Evolutionary conservation across 2,888 invertebrate genomes (phyloP).

Genomic region (Galerucella pusilla): DNA sequence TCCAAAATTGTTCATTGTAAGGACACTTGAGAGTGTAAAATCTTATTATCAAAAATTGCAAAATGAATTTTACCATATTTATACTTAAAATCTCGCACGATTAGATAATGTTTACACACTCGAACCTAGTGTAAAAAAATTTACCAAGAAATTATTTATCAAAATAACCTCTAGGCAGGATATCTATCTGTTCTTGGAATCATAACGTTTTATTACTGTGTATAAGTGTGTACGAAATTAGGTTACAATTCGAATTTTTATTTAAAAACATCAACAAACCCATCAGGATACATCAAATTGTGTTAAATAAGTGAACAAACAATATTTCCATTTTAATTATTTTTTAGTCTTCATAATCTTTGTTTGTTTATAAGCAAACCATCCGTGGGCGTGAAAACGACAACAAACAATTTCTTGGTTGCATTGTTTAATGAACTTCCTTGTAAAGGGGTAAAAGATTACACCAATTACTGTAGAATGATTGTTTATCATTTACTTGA

Average conservation of each 20-base stretch:
- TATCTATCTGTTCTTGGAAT: background rate
- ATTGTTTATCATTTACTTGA: background rate
- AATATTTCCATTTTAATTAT: no score
- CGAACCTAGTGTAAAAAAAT: background rate
- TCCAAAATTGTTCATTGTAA: no score
- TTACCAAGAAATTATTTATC: conserved; percentile 12
- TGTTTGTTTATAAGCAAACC: background rate
- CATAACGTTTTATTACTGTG: conserved; percentile 3
- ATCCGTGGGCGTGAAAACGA: background rate
- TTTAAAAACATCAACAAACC: background rate
- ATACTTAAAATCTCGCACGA: background rate
- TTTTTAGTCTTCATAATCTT: background rate
- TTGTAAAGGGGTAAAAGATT: background rate
- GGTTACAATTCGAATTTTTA: background rate
- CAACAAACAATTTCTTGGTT: background rate
- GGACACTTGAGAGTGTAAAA: no score
- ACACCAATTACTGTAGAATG: background rate
- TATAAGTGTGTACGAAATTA: background rate
- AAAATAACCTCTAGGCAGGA: background rate
- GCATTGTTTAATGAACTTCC: conserved; percentile 2
- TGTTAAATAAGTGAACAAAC: no score
- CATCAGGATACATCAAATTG: no score
- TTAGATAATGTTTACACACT: conserved; percentile 14
- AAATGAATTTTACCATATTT: background rate
- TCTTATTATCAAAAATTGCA: background rate